These are phyloP conservation scores for Pandion haliaetus DNA, from an alignment of 2,113 vertebrate genomes.

Conservation along the genomic window DNA sequence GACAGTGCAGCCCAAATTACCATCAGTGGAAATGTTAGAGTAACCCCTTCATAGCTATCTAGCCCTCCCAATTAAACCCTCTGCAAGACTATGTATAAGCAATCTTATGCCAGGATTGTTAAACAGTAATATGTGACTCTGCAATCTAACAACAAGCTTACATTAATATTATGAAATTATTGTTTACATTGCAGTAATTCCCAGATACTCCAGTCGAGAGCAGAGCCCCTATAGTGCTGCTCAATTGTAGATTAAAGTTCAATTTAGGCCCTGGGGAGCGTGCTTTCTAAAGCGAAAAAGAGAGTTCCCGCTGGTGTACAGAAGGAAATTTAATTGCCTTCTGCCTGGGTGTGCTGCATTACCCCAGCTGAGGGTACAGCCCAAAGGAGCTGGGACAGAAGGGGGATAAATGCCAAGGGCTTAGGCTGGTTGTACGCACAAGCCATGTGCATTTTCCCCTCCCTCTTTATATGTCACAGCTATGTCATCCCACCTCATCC, in stretches of 20 bases:
- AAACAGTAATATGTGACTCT: background rate
- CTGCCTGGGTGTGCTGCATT: background rate
- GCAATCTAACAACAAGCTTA: background rate
- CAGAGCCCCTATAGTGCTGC: background rate
- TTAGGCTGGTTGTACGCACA: background rate
- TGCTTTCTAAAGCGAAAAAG: background rate
- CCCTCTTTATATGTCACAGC: background rate
- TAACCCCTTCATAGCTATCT: background rate
- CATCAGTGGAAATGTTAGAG: background rate
- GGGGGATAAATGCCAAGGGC: background rate
- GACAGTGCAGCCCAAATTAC: background rate
- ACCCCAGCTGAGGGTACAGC: background rate
- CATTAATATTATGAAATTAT: background rate
- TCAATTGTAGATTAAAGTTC: background rate
- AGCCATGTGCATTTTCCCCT: background rate
- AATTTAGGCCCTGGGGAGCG: background rate
- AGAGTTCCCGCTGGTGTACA: background rate
- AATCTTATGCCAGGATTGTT: background rate
- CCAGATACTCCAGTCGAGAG: background rate
- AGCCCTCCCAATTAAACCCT: background rate
- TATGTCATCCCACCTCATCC: background rate
- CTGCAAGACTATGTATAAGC: background rate
- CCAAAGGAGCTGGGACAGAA: background rate
- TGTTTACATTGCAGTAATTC: slow-evolving; percentile 32
- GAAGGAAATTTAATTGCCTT: background rate